Conservation (phyloP, 2,797 vertebrate genomes). For the Enoplosus armatus region DNA sequence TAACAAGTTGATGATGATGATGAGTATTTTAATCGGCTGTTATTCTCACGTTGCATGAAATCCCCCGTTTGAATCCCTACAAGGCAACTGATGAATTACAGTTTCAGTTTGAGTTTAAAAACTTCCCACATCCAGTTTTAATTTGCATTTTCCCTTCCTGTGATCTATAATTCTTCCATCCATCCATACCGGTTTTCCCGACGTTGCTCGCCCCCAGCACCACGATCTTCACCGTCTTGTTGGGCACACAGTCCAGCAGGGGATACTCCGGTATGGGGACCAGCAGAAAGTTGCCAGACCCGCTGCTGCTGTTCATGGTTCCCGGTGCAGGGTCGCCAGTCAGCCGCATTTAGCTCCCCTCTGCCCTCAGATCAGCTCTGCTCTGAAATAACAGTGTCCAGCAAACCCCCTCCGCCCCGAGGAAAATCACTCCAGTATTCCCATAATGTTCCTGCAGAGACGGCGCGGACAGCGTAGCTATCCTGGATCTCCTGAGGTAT, state of each 20-base stretch:
- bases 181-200: slow-evolving; percentile 91
- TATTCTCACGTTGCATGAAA: background rate
- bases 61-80: background rate
- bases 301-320: slow-evolving; percentile 90
- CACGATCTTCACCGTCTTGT: slow-evolving; percentile 93
- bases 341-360: slow-evolving; percentile 83
- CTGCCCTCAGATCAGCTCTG: slow-evolving; percentile 34
- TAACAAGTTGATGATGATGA: background rate
- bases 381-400: slow-evolving; percentile 6
- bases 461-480: background rate
- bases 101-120: background rate
- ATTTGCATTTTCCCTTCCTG: background rate
- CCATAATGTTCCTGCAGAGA: slow-evolving; percentile 5
- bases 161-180: background rate
- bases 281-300: slow-evolving; percentile 91
- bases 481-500: background rate
- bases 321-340: slow-evolving; percentile 77
- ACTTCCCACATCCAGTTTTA: background rate
- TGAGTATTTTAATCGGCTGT: background rate
- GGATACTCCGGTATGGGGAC: slow-evolving; percentile 94
- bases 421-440: slow-evolving; percentile 9
- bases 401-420: background rate
- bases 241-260: slow-evolving; percentile 88
- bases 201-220: slow-evolving; percentile 93
- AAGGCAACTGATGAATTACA: background rate